A percentile compares a stretch with the other conserved stretches of the same genome.
Conservation (phyloP, 2,888 invertebrate species). For the Torymus auratus region DNA sequence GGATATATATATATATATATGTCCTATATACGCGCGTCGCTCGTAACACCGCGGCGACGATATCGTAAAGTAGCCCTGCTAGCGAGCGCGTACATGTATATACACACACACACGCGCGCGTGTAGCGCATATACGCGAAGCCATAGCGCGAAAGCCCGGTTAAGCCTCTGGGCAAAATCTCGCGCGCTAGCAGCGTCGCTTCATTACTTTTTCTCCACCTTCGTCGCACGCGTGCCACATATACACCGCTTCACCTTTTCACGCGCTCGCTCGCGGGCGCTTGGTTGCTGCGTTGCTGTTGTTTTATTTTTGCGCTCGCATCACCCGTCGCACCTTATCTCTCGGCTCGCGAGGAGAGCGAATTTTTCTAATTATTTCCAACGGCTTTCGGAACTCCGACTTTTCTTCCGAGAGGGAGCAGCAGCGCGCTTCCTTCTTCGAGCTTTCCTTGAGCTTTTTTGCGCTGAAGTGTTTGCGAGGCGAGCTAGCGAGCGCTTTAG, state of each 20-base stretch:
- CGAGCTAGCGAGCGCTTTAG: no score
- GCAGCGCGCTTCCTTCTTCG: background rate
- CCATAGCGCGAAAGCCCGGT: conserved; percentile 31
- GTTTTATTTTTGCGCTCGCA: background rate
- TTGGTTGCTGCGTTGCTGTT: background rate
- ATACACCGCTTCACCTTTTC: conserved; percentile 12
- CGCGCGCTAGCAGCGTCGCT: conserved; percentile 34
- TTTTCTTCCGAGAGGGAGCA: background rate
- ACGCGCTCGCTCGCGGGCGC: background rate
- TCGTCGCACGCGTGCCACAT: background rate
- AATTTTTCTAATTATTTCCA: conserved; percentile 40
- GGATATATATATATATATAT: background rate
- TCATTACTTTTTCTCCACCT: conserved; percentile 54
- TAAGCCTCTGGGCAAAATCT: conserved; percentile 50
- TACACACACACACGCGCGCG: background rate
- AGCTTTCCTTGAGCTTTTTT: background rate
- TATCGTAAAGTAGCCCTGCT: conserved; percentile 49
- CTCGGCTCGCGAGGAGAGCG: background rate
- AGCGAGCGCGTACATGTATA: background rate
- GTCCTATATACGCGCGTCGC: background rate
- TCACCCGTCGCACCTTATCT: no score
- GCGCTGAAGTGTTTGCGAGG: no score
- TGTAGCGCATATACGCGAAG: background rate
- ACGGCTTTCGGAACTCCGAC: background rate
- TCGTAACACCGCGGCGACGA: conserved; percentile 45